Evolutionary conservation across 2,888 invertebrate species (phyloP).

Genomic region (Timandra comae): DNA sequence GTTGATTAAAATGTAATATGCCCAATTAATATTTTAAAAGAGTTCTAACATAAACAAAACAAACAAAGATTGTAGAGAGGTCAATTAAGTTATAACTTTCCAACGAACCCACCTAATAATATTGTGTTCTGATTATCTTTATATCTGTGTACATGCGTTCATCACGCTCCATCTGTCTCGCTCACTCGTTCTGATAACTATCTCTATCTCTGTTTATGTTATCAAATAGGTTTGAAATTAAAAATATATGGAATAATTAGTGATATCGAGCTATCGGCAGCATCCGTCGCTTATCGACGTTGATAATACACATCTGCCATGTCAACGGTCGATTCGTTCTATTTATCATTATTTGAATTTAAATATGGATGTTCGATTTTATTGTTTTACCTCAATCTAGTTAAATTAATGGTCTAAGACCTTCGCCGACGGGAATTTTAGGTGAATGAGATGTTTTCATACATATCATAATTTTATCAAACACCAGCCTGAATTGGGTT

Average conservation of each 20-base stretch:
- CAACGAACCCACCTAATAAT: constrained; percentile 27
- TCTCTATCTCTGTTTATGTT: constrained; percentile 35
- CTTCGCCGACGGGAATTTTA: no score
- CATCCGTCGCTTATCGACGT: constrained; percentile 54
- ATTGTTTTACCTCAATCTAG: not conserved
- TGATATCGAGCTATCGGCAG: constrained; percentile 41
- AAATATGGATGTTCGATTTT: not conserved
- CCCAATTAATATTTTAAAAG: no score
- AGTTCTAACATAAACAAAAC: no score
- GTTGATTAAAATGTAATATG: no score
- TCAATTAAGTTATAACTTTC: constrained; percentile 28
- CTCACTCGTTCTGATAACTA: constrained; percentile 31
- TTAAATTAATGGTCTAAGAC: no score
- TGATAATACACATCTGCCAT: constrained; percentile 57
- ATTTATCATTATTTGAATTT: constrained; percentile 26
- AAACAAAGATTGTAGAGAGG: constrained; percentile 17
- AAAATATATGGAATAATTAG: constrained; percentile 61
- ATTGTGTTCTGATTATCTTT: constrained; percentile 20
- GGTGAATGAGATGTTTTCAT: no score
- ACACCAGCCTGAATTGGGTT: not conserved
- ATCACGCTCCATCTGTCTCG: constrained; percentile 50
- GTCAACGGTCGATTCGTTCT: constrained; percentile 40
- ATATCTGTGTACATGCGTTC: constrained; percentile 48
- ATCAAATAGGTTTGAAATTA: constrained; percentile 51
- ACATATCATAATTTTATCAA: no score